phyloP scores from a whole-genome alignment of 1,140 invertebrate genomes.

The Globodera rostochiensis region DNA sequence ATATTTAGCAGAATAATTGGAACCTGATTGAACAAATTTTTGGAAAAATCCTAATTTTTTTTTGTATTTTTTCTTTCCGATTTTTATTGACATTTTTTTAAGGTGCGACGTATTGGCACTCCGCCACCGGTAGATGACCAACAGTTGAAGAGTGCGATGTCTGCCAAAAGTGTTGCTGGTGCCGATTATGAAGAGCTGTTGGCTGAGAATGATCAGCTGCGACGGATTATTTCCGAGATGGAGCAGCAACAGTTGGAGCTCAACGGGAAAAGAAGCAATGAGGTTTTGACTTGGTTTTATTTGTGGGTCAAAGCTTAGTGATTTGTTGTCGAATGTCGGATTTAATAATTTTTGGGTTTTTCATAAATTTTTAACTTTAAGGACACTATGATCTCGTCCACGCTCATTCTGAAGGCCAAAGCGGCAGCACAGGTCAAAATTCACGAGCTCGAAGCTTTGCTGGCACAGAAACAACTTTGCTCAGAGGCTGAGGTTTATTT shows the following conservation, averaged over 20 bases:
- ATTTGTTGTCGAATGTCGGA: constrained; percentile 2
- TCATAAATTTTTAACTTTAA: not conserved
- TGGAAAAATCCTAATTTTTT: not conserved
- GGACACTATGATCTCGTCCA: not conserved
- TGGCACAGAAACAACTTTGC: constrained; percentile 24
- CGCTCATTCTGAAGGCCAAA: constrained; percentile 51
- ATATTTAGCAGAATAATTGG: too few relatives aligned
- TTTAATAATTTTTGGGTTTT: not conserved
- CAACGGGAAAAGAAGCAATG: constrained; percentile 7
- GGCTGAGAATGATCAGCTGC: constrained; percentile 54
- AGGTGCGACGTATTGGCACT: not conserved
- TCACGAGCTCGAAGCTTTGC: constrained; percentile 55
- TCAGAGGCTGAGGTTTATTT: constrained; percentile 31
- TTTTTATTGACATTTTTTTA: not conserved
- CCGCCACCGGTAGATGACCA: not conserved
- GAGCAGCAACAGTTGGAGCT: constrained; percentile 20
- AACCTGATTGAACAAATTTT: not conserved
- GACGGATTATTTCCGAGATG: constrained; percentile 52
- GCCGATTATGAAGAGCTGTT: constrained; percentile 47
- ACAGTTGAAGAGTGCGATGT: not conserved
- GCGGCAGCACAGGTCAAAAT: constrained; percentile 58
- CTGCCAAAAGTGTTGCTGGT: not conserved
- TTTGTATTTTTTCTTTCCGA: not conserved
- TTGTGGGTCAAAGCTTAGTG: not conserved
- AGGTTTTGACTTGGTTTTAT: constrained; percentile 14